phyloP scores from a whole-genome alignment of 2,888 invertebrate genomes.

The Aphodius granarius region DNA sequence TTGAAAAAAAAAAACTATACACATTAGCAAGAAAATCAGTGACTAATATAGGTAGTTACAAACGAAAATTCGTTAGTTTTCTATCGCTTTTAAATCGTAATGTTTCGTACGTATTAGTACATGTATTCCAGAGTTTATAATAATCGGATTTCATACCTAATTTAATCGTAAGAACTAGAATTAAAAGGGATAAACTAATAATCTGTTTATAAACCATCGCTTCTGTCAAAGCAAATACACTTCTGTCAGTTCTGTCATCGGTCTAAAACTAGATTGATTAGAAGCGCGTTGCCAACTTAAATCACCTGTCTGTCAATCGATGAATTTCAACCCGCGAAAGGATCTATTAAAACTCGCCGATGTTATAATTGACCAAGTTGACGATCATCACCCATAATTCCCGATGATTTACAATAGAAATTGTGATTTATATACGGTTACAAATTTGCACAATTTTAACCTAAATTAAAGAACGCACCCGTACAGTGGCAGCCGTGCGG shows the following conservation, averaged over 20 bases:
- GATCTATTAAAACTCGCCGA: background rate
- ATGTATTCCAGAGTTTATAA: background rate
- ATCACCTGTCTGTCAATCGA: background rate
- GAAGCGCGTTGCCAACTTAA: background rate
- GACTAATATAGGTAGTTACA: background rate
- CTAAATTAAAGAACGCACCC: too few relatives aligned
- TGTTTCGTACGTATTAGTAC: too few relatives aligned
- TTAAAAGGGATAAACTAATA: background rate
- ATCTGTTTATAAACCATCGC: background rate
- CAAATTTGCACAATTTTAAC: background rate
- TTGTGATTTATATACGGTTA: background rate
- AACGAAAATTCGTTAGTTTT: too few relatives aligned
- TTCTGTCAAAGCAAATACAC: too few relatives aligned
- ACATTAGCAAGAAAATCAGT: background rate
- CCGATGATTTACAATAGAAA: background rate
- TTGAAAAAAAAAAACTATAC: slow-evolving; percentile 31
- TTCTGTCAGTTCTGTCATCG: background rate
- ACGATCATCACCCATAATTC: background rate
- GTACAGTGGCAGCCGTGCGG: too few relatives aligned
- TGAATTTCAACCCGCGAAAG: background rate
- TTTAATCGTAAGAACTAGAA: background rate
- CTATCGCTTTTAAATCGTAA: too few relatives aligned
- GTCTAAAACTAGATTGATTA: background rate
- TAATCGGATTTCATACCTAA: background rate
- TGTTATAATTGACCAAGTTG: background rate